Base-by-base conservation (phyloP, 2,797 vertebrate species). In the Momotus momota region DNA sequence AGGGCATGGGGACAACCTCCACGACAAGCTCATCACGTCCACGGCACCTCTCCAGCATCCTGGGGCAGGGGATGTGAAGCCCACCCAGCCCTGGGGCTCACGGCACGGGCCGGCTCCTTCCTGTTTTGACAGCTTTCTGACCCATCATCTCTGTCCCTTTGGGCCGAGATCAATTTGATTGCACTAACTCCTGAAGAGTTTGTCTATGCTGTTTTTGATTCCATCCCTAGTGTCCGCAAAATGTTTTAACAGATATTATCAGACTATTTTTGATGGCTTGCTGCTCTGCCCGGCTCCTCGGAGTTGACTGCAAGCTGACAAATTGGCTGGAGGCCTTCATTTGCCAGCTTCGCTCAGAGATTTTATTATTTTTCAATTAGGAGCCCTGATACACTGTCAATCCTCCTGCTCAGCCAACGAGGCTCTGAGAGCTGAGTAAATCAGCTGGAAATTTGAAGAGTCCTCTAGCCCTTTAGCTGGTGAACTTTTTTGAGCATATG, bases 261-360 rank as follows among this genome's bases (percentile, higher is more conserved):
- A 95, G 96, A 95, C 81, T 95, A 95, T 94, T 90, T 96, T 95
- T 94, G 93, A 96, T 97, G 95, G 96, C 77, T 95, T 95, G 94
- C 94, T 96, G 94, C 94, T 96, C 94, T 97, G 58, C 94, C 93
- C 35, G 1, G 93, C 94, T 98, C 96, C 94, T 95, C 69, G 0
- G 82, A 95, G 96, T 95, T 97, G 96, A 95, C 97, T 98, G 96
- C 90, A 97, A 97, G 96, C 97, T 97, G 98, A 98, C 96, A 97
- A 96, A 96, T 91, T 86, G 95, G 96, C 96, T 96, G n/a, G 94
- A 96, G 96, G 96, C 93, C 83, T 97, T 93, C 81, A 95, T 98
- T 96, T 97, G 96, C 97, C 97, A 98, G 95, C 91, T 97, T 93
- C 69, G 77, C 96, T 97, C 90, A 91, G 95, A 95, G 94, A 95